Conservation (phyloP, 2,888 invertebrate species). For the Linnaemya vulpina region DNA sequence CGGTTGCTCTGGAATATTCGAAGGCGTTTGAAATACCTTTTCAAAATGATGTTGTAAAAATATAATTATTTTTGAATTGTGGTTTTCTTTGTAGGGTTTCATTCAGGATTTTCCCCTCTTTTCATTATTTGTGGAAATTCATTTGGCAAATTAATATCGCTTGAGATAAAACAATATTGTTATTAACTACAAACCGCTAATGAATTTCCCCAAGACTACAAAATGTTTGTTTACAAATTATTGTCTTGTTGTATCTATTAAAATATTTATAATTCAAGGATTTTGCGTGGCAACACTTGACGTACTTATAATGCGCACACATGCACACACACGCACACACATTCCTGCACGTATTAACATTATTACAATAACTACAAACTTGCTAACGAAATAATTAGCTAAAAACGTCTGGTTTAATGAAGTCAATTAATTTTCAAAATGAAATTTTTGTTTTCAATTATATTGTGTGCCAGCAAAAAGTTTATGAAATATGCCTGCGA, state of each 20-base stretch:
- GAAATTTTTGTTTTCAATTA: background rate
- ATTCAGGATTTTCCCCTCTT: too few species aligned
- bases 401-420: background rate
- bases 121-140: too few species aligned
- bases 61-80: too few species aligned
- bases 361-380: background rate
- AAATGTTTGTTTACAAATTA: too few species aligned
- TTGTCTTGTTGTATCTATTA: background rate
- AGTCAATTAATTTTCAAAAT: conserved; percentile 1
- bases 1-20: background rate
- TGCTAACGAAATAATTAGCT: background rate
- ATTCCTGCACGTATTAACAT: background rate
- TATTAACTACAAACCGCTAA: too few species aligned
- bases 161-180: too few species aligned
- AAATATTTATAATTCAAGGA: background rate
- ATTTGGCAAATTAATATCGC: too few species aligned
- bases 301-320: background rate
- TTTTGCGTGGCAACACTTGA: background rate
- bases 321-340: too few species aligned
- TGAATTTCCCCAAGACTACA: too few species aligned
- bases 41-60: background rate
- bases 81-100: too few species aligned
- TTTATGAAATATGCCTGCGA: background rate
- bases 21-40: conserved; percentile 2
- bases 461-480: background rate